Evolutionary conservation across 1,140 invertebrate genomes (phyloP), one percentile per base, ranked within the genome.

Genomic region (Drosophila pandora): DNA sequence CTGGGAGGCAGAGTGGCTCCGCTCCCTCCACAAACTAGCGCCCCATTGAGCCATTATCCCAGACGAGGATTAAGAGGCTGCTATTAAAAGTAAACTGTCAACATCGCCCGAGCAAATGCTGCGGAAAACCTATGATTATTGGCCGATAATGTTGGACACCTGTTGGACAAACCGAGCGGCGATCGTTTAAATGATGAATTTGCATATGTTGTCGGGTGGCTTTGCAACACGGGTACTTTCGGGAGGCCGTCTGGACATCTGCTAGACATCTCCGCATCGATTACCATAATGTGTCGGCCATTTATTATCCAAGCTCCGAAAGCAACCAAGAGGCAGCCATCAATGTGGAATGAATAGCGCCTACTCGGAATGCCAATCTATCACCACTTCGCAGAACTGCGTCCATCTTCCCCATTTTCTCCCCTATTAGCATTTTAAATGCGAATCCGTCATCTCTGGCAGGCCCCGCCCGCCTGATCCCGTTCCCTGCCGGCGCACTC

Each of bases 91-190:
- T 13, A 41, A 41, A 41, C 39, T 41, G 58, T 32, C 28, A 25
- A 25, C 47, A 12, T 23, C n/a, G 21, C 34, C 13, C 32, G 61
- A 37, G 43, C 10, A 10, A 21, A 8, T 12, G 56, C 34, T 48
- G 61, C 61, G 28, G 41, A 65, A 62, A 65, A 49, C 57, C 17
- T 13, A 43, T 49, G 62, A 65, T 65, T 61, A 50, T 23, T 63
- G 63, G 43, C 12, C 23, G 63, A 65, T 65, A 43, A 63, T 65
- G 63, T 63, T 62, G 63, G 41, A 65, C 63, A 65, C 59, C 63
- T 65, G 63, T 65, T 65, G 25, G n/a, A 62, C 63, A 32, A 65
- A 65, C 22, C 62, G 48, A 45, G 62, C 48, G 62, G 22, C 48
- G 30, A 62, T 65, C 62, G 32, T 17, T 65, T 41, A 10, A 22